Conservation (phyloP, 2,113 vertebrate species). For the Psettodes erumei region DNA sequence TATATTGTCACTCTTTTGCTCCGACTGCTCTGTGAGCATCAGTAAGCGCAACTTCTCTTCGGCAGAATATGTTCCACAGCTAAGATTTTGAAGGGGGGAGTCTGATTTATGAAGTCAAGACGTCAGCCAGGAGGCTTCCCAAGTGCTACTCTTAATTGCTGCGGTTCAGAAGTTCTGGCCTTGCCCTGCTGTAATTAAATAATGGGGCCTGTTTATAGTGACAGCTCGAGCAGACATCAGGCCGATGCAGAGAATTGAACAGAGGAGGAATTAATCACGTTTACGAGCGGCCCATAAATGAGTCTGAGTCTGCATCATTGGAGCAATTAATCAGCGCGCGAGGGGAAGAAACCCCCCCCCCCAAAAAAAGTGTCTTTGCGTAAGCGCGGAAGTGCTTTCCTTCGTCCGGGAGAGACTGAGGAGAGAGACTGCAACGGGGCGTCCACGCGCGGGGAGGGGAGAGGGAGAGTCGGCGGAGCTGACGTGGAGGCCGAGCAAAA, state of each 20-base stretch:
- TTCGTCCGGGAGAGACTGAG: constrained; percentile 29
- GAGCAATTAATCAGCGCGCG: constrained; percentile 23
- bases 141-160: constrained; percentile 30
- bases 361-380: constrained; percentile 21
- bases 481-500: constrained; percentile 56
- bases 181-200: constrained; percentile 23
- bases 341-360: constrained; percentile 24
- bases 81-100: background rate
- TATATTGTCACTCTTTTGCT: too few species aligned
- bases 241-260: constrained; percentile 15
- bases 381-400: constrained; percentile 3
- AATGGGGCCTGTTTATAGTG: constrained; percentile 31
- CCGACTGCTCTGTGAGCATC: background rate
- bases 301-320: constrained; percentile 42
- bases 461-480: constrained; percentile 11
- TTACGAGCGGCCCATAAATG: constrained; percentile 57
- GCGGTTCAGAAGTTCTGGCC: constrained; percentile 19
- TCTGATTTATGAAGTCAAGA: constrained; percentile 18
- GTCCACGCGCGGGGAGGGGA: constrained; percentile 5
- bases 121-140: constrained; percentile 2
- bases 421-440: constrained; percentile 13
- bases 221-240: constrained; percentile 37
- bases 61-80: background rate
- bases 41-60: background rate
- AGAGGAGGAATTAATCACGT: constrained; percentile 52